Conservation (phyloP, 1,140 invertebrate species). For the Brachionus koreanus region DNA sequence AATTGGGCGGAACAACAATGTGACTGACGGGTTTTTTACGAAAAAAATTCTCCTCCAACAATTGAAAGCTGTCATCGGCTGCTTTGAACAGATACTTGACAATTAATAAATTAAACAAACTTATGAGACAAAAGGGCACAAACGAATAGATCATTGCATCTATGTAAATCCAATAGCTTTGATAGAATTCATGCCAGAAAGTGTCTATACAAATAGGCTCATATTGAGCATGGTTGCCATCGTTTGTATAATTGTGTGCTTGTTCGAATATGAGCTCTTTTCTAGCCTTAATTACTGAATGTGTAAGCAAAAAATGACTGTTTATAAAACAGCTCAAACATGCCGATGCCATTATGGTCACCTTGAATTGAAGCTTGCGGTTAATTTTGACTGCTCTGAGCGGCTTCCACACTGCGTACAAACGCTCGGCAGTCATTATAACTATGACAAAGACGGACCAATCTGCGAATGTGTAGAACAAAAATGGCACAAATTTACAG, state of each 20-base stretch:
- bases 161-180: slow-evolving; percentile 34
- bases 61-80: slow-evolving; percentile 18
- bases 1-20: neutral
- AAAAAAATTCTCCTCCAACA: neutral
- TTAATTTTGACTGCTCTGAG: neutral
- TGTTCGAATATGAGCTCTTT: neutral
- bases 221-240: neutral
- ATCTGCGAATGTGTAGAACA: slow-evolving; percentile 42
- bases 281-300: neutral
- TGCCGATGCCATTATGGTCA: neutral
- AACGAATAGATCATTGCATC: slow-evolving; percentile 38
- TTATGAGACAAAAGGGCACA: neutral
- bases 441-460: slow-evolving; percentile 33
- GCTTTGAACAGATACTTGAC: slow-evolving; percentile 29
- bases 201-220: slow-evolving; percentile 29
- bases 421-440: slow-evolving; percentile 35
- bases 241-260: neutral
- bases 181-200: slow-evolving; percentile 9
- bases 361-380: neutral
- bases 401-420: slow-evolving; percentile 35
- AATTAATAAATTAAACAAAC: slow-evolving; percentile 21
- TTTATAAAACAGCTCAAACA: slow-evolving; percentile 9
- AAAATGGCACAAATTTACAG: slow-evolving; percentile 33
- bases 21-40: neutral
- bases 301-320: slow-evolving; percentile 27